Percentiles rank a stretch among this genome's conserved stretches.
phyloP scores from a whole-genome alignment of 53 echinoderm and acorn worm species.

The Pentamera pediparva region DNA sequence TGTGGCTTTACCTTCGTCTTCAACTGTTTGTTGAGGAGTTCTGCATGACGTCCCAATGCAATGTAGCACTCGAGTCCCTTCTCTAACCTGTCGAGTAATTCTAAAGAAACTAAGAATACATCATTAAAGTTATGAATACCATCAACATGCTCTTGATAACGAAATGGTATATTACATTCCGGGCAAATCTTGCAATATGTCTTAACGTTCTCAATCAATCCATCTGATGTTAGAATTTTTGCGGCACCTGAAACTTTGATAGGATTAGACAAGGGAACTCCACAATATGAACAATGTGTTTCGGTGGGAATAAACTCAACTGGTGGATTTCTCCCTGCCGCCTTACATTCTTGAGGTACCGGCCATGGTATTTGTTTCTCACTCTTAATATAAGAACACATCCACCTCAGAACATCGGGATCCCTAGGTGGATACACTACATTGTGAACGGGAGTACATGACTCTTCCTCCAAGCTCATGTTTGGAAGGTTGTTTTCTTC shows the following conservation, averaged over 20 bases:
- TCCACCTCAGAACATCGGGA: neutral
- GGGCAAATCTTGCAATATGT: constrained; percentile 17
- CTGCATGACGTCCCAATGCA: neutral
- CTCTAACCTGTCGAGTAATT: neutral
- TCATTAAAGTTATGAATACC: constrained; percentile 20
- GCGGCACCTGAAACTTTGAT: constrained; percentile 11
- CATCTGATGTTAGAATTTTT: neutral
- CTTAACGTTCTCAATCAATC: neutral
- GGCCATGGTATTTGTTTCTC: constrained; percentile 22
- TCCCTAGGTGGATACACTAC: neutral
- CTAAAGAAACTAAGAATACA: neutral
- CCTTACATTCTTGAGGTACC: neutral
- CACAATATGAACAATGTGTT: neutral
- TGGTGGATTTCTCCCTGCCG: neutral
- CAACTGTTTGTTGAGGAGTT: neutral
- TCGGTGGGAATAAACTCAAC: constrained; percentile 11
- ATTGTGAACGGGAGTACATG: neutral
- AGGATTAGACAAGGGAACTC: neutral
- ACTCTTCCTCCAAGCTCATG: neutral
- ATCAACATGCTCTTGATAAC: neutral
- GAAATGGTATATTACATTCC: neutral
- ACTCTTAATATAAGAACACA: neutral
- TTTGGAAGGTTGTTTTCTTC: neutral
- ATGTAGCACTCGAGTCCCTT: neutral
- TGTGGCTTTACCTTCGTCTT: neutral